Percentiles rank a stretch among this genome's conserved stretches.
phyloP scores from a whole-genome alignment of 2,797 vertebrate species.

The Eulemur coronatus region DNA sequence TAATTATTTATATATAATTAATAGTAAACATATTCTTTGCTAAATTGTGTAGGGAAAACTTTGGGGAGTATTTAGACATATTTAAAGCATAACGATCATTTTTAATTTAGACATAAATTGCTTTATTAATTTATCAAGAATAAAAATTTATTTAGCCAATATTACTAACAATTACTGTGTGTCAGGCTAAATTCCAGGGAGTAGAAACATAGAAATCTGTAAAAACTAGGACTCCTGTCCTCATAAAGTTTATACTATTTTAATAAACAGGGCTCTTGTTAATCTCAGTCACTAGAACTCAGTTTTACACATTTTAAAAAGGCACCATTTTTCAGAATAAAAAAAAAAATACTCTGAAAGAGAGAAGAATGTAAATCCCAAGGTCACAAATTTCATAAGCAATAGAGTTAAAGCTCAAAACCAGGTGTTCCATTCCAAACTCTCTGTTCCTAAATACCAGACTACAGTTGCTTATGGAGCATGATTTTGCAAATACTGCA shows the following conservation, averaged over 20 bases:
- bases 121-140: not conserved
- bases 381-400: not conserved
- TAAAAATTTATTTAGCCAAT: not conserved
- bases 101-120: not conserved
- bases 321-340: not conserved
- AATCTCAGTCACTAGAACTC: not conserved
- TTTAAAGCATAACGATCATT: not conserved
- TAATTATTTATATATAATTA: not conserved
- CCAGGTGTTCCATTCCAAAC: not conserved
- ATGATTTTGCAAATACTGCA: not conserved
- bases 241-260: not conserved
- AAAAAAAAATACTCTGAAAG: not conserved
- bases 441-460: too few relatives aligned
- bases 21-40: not conserved
- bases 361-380: not conserved
- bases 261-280: not conserved
- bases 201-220: not conserved
- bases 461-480: rapidly evolving
- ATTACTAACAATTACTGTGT: not conserved
- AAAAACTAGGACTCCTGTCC: not conserved
- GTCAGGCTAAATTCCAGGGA: not conserved
- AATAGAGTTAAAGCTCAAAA: not conserved
- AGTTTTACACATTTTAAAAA: not conserved
- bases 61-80: not conserved
- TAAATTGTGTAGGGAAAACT: not conserved